Evolutionary conservation across 2,113 vertebrate species (phyloP).

Genomic region (Corydoras sp.): DNA sequence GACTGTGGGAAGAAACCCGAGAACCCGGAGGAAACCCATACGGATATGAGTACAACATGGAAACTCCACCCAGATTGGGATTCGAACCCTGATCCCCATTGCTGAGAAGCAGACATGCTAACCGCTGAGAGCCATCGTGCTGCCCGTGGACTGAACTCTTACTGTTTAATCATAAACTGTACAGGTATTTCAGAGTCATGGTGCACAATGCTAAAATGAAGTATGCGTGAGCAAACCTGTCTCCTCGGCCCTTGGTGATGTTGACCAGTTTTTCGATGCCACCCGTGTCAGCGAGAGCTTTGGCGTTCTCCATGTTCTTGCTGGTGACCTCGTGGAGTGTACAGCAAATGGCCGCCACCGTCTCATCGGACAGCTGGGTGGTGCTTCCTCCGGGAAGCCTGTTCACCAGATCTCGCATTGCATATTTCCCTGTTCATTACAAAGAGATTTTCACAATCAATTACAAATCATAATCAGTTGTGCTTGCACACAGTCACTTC

Average conservation of each 20-base stretch:
- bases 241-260: constrained; percentile 92
- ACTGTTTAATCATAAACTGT: too few relatives aligned
- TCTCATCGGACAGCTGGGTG: constrained; percentile 84
- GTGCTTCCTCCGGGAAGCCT: constrained; percentile 84
- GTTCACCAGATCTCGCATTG: constrained; percentile 94
- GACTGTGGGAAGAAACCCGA: too few relatives aligned
- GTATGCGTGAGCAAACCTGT: constrained; percentile 69
- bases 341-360: constrained; percentile 91
- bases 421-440: constrained; percentile 80
- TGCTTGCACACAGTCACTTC: background rate
- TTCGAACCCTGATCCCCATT: too few relatives aligned
- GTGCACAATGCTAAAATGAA: background rate
- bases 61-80: too few relatives aligned
- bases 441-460: too few relatives aligned
- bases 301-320: constrained; percentile 98
- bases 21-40: too few relatives aligned
- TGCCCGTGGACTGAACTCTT: too few relatives aligned
- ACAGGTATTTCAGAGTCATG: too few relatives aligned
- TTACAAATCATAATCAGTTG: background rate
- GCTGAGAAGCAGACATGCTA: too few relatives aligned
- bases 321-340: constrained; percentile 95
- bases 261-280: constrained; percentile 97
- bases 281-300: constrained; percentile 89
- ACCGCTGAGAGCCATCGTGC: too few relatives aligned
- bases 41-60: too few relatives aligned